phyloP scores from a whole-genome alignment of 2,113 vertebrate species.

The Chaetodon trifascialis region DNA sequence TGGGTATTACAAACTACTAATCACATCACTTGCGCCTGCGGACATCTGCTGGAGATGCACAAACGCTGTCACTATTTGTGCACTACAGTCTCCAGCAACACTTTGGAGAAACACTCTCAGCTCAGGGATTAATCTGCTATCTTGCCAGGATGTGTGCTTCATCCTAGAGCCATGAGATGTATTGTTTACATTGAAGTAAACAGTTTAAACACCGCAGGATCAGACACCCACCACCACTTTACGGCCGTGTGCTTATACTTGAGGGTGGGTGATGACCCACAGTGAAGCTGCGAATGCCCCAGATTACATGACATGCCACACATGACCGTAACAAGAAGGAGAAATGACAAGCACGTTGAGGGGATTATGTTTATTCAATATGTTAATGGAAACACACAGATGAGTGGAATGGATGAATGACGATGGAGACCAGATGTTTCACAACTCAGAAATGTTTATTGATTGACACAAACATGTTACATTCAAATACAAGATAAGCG shows the following conservation, averaged over 20 bases:
- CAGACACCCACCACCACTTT: slow-evolving; percentile 6
- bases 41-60: slow-evolving; percentile 59
- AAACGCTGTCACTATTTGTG: slow-evolving; percentile 36
- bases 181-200: slow-evolving; percentile 36
- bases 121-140: slow-evolving; percentile 44
- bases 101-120: slow-evolving; percentile 34
- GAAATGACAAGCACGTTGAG: slow-evolving; percentile 52
- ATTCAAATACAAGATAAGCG: slow-evolving; percentile 6
- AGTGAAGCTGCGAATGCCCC: slow-evolving; percentile 20
- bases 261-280: slow-evolving; percentile 6
- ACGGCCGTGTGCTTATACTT: slow-evolving; percentile 17
- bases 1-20: slow-evolving; percentile 72
- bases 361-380: slow-evolving; percentile 76
- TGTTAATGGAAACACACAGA: slow-evolving; percentile 64
- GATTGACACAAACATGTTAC: slow-evolving; percentile 34
- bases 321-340: slow-evolving; percentile 42
- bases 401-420: slow-evolving; percentile 76
- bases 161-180: neutral
- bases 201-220: slow-evolving; percentile 17
- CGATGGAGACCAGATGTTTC: slow-evolving; percentile 68
- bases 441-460: slow-evolving; percentile 78
- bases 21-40: slow-evolving; percentile 66
- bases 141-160: slow-evolving; percentile 5
- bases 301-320: slow-evolving; percentile 47
- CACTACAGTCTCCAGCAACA: slow-evolving; percentile 26